Evolutionary conservation across 2,888 invertebrate genomes (phyloP).

Genomic region (Pristionchus fissidentatus): DNA sequence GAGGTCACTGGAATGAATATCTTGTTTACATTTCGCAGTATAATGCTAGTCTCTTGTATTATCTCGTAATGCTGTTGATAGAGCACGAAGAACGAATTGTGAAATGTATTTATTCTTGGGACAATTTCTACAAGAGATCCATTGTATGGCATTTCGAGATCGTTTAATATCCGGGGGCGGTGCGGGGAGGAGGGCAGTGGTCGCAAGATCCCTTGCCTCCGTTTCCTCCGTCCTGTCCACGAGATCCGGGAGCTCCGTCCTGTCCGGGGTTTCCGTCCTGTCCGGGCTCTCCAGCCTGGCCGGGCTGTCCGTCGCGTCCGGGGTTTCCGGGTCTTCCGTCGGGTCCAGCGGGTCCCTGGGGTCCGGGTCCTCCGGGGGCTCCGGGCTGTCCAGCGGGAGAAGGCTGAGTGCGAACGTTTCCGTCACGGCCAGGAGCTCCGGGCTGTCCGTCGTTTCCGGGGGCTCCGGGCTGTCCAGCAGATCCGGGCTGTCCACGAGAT

Average conservation of each 20-base stretch:
- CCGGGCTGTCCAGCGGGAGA: slow-evolving; percentile 60
- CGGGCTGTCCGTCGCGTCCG: slow-evolving; percentile 52
- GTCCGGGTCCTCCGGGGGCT: slow-evolving; percentile 59
- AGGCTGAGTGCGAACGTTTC: slow-evolving; percentile 54
- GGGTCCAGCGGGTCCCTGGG: slow-evolving; percentile 62
- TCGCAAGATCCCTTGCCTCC: slow-evolving; percentile 53
- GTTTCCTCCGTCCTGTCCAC: slow-evolving; percentile 56
- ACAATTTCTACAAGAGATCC: too few species aligned
- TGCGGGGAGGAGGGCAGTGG: slow-evolving; percentile 51
- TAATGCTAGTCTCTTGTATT: too few species aligned
- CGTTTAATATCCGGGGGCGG: slow-evolving; percentile 50
- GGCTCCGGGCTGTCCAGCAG: slow-evolving; percentile 61
- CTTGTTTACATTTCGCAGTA: too few species aligned
- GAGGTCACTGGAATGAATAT: too few species aligned
- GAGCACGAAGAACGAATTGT: too few species aligned
- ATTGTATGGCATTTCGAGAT: too few species aligned
- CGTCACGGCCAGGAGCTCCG: slow-evolving; percentile 61
- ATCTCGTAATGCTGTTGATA: too few species aligned
- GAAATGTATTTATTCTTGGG: too few species aligned
- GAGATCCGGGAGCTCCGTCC: slow-evolving; percentile 51
- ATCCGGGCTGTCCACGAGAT: slow-evolving; percentile 60
- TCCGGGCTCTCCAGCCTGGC: slow-evolving; percentile 53
- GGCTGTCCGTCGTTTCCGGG: slow-evolving; percentile 60
- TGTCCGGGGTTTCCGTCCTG: slow-evolving; percentile 52
- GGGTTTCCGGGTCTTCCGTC: slow-evolving; percentile 56